phyloP scores from a whole-genome alignment of 1,140 invertebrate species.

The Aphaenogaster floridana region DNA sequence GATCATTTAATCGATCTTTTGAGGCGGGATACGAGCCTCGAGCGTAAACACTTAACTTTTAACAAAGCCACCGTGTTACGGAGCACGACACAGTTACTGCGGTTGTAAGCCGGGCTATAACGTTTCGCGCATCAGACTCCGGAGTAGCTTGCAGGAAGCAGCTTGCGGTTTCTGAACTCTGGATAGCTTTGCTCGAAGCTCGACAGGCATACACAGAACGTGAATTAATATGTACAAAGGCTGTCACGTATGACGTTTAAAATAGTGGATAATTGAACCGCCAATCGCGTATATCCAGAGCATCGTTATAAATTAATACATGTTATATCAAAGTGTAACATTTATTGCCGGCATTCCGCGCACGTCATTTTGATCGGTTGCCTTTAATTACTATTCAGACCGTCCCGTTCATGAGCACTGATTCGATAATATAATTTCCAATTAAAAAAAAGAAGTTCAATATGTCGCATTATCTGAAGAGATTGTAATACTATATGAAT shows the following conservation, averaged over 20 bases:
- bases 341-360: background rate
- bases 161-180: slow-evolving; percentile 74
- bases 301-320: slow-evolving; percentile 12
- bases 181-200: slow-evolving; percentile 71
- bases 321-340: background rate
- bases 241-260: slow-evolving; percentile 50
- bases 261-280: slow-evolving; percentile 29
- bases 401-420: no score
- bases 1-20: slow-evolving; percentile 64
- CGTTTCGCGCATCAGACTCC: slow-evolving; percentile 65
- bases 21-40: slow-evolving; percentile 34
- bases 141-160: slow-evolving; percentile 71
- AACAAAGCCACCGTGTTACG: slow-evolving; percentile 69
- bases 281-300: slow-evolving; percentile 17
- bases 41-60: slow-evolving; percentile 65
- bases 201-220: slow-evolving; percentile 56
- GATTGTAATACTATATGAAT: background rate
- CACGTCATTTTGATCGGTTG: slow-evolving; percentile 10
- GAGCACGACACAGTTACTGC: slow-evolving; percentile 70
- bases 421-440: slow-evolving; percentile 16
- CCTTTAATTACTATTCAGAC: slow-evolving; percentile 2
- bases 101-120: slow-evolving; percentile 74
- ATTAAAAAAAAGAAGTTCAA: background rate
- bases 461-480: background rate
- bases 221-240: slow-evolving; percentile 61